phyloP scores from a whole-genome alignment of 2,797 vertebrate genomes.

The Agapornis canus region DNA sequence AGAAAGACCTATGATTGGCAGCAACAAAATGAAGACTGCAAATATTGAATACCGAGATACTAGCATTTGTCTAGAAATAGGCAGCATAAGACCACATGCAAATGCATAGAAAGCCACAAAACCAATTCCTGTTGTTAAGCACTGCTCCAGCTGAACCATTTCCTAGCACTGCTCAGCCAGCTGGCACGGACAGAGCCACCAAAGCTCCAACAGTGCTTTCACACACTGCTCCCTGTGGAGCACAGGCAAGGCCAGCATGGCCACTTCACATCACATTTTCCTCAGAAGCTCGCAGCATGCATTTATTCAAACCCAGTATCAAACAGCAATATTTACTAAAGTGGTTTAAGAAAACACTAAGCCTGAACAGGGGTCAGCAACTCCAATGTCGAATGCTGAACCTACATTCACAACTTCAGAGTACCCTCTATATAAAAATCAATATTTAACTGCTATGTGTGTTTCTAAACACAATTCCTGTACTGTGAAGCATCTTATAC shows the following conservation, averaged over 20 bases:
- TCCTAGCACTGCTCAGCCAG: background rate
- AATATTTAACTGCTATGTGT: fast-evolving
- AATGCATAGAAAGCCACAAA: background rate
- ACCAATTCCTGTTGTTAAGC: background rate
- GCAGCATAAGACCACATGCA: background rate
- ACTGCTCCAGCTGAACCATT: background rate
- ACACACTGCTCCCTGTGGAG: fast-evolving
- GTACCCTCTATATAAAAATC: background rate
- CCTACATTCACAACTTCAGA: background rate
- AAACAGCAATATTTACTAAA: background rate
- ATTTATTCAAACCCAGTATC: background rate
- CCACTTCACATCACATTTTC: background rate
- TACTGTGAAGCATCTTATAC: background rate
- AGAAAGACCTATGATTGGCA: background rate
- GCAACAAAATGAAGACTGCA: background rate
- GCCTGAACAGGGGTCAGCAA: background rate
- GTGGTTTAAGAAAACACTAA: background rate
- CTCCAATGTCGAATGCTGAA: background rate
- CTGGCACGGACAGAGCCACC: background rate
- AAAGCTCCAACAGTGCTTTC: background rate
- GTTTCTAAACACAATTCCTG: background rate
- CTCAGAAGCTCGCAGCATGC: background rate
- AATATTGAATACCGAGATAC: background rate
- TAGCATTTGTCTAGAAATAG: background rate
- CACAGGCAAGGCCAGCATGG: background rate